These are phyloP conservation scores for Micoletzkya japonica DNA, from an alignment of 2,888 invertebrate species.

Conservation along the genomic window DNA sequence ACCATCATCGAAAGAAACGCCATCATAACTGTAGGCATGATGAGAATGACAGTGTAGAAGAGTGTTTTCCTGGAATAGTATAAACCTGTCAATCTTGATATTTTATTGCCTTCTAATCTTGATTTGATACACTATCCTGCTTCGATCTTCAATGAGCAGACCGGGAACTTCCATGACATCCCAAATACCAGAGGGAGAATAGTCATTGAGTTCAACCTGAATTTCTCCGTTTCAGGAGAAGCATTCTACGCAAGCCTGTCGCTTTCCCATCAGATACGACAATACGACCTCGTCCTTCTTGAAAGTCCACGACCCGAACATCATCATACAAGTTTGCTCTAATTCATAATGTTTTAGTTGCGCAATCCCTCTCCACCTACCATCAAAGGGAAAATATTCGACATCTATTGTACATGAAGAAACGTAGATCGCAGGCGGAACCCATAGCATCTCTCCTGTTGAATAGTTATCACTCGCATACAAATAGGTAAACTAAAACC, in stretches of 20 bases:
- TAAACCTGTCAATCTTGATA: neutral
- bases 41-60: constrained; percentile 98
- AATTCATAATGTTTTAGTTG: constrained; percentile 5
- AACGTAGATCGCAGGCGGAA: constrained; percentile 98
- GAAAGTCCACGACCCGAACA: constrained; percentile 98
- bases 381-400: constrained; percentile 96
- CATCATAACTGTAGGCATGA: constrained; percentile 95
- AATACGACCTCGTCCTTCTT: constrained; percentile 86
- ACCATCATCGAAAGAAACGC: constrained; percentile 88
- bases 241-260: constrained; percentile 52
- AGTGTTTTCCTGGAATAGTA: constrained; percentile 77
- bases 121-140: constrained; percentile 60
- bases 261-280: constrained; percentile 56
- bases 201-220: constrained; percentile 89
- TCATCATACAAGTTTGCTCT: constrained; percentile 98
- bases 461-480: neutral
- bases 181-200: constrained; percentile 97
- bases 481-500: constrained; percentile 68
- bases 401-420: constrained; percentile 94
- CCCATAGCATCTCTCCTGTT: constrained; percentile 78
- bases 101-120: constrained; percentile 48
- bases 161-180: constrained; percentile 84
- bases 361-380: constrained; percentile 27
- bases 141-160: constrained; percentile 79
- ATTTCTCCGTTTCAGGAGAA: neutral